Base-by-base conservation (phyloP, 2,113 vertebrate species). In the Rhagologus leucostigma region DNA sequence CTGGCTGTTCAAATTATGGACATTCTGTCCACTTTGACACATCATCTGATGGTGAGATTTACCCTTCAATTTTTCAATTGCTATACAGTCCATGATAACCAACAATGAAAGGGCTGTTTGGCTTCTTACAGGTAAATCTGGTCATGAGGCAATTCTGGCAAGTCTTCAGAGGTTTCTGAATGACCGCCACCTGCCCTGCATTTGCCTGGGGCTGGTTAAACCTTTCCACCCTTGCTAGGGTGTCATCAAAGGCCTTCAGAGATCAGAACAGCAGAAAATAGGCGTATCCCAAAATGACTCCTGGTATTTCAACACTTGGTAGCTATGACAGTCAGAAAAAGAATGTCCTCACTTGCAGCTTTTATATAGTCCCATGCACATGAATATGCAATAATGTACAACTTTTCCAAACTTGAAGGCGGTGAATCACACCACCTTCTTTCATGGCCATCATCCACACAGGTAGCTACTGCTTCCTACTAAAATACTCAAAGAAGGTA, bases 341-440 rank as follows among this genome's bases (percentile, higher is more conserved):
- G 70, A 97, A 96, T 94, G 95, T 92, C 64, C 50, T 86, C 71
- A 70, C 83, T 90, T 94, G 94, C 75, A 91, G 83, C 68, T 96
- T 96, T 85, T 69, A 84, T 53, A 65, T 1, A 59, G 63, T 33
- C 23, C 21, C 16, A 90, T 69, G n/a, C 30, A 84, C 35, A 75
- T 75, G 52, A 93, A 91, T 55, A 91, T 75, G 42, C 52, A 89
- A 41, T 16, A 59, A 50, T 3, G 5, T 35, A 18, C 33, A 89
- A 46, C 84, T 71, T 93, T 78, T 73, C 33, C 78, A 93, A 91
- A 93, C 47, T 37, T 4, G 35, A 76, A 63, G 27, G 29, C 33
- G 78, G 29, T 84, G 77, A 94, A 87, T 91, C 87, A 93, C 39
- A 35, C 6, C 21, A 59, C 20, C 18, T 19, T 50, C 81, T 56